Percentiles rank a stretch among this genome's conserved stretches.
Conservation (phyloP, 2,797 vertebrate species). For the Antennarius maculatus region DNA sequence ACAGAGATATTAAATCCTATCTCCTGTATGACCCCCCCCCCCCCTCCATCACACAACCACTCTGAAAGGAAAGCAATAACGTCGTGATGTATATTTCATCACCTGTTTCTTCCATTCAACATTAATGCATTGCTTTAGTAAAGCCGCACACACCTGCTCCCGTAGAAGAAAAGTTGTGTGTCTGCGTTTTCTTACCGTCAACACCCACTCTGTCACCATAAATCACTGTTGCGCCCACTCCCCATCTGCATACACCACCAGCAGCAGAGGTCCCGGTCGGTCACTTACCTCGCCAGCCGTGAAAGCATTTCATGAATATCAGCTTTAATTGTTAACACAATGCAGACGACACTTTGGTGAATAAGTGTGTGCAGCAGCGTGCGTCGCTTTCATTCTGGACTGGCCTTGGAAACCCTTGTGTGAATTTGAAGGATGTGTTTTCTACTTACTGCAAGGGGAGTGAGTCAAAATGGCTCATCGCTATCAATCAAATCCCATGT, state of each 20-base stretch:
- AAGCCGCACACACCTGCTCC: conserved; percentile 49
- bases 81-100: conserved; percentile 52
- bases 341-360: not conserved
- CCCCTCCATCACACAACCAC: conserved; percentile 2
- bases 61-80: conserved; percentile 12
- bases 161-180: conserved; percentile 1
- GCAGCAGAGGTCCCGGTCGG: conserved; percentile 31
- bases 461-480: too few species aligned
- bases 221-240: conserved; percentile 46
- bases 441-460: too few species aligned
- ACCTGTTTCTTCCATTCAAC: conserved; percentile 39
- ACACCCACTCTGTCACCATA: conserved; percentile 44
- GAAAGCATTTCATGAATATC: not conserved
- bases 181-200: conserved; percentile 16
- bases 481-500: too few species aligned
- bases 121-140: conserved; percentile 47
- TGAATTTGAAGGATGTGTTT: too few species aligned
- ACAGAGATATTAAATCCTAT: too few species aligned
- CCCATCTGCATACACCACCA: conserved; percentile 41
- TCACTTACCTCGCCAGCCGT: conserved; percentile 26
- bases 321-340: conserved; percentile 8
- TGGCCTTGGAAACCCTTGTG: too few species aligned
- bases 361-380: too few species aligned
- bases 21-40: too few species aligned
- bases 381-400: too few species aligned